A percentile compares a stretch with the other conserved stretches of the same genome.
phyloP scores from a whole-genome alignment of 2,888 invertebrate genomes.

The Lithophane semibrunnea region DNA sequence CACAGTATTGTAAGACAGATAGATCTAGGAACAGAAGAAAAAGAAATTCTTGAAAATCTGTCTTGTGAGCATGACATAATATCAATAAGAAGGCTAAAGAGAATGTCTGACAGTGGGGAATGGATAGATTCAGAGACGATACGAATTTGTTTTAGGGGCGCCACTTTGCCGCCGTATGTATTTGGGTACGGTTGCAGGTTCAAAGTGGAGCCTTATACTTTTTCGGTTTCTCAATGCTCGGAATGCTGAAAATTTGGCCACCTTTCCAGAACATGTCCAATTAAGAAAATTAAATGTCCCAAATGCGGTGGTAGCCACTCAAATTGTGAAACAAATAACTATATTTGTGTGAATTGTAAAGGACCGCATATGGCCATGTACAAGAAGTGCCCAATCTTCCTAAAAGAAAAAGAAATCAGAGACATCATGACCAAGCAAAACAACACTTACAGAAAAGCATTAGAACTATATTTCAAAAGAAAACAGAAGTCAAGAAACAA shows the following conservation, averaged over 20 bases:
- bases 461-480: slow-evolving; percentile 1
- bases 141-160: slow-evolving; percentile 28
- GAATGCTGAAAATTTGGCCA: slow-evolving; percentile 43
- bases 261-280: slow-evolving; percentile 7
- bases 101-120: slow-evolving; percentile 8
- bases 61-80: slow-evolving; percentile 12
- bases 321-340: slow-evolving; percentile 31
- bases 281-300: slow-evolving; percentile 19
- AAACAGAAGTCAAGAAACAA: neutral
- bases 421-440: neutral
- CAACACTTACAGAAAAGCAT: slow-evolving; percentile 9
- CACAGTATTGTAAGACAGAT: slow-evolving; percentile 21
- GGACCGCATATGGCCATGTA: slow-evolving; percentile 32
- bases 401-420: slow-evolving; percentile 10
- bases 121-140: slow-evolving; percentile 32
- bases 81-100: slow-evolving; percentile 17
- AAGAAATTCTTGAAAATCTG: slow-evolving; percentile 23
- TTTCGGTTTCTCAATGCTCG: slow-evolving; percentile 43
- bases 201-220: slow-evolving; percentile 44
- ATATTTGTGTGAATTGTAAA: slow-evolving; percentile 32
- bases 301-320: slow-evolving; percentile 30
- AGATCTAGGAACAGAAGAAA: slow-evolving; percentile 27
- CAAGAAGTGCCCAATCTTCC: slow-evolving; percentile 85
- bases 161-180: slow-evolving; percentile 9
- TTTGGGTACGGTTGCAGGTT: slow-evolving; percentile 32